A percentile compares a stretch with the other conserved stretches of the same genome.
Evolutionary conservation across 2,888 invertebrate species (phyloP).

Genomic region (Amiota minor): DNA sequence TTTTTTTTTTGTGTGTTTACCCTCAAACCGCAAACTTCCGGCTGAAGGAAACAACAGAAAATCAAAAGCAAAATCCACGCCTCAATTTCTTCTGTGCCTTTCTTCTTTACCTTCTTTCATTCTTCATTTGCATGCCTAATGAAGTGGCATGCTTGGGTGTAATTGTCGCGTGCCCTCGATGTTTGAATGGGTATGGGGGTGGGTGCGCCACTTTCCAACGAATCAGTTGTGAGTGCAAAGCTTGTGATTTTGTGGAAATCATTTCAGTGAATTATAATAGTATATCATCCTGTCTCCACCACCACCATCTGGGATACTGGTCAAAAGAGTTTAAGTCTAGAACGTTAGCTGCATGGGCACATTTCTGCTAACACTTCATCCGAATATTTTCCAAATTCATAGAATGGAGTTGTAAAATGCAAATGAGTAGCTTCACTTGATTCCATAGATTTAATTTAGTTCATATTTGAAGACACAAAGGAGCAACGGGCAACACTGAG

Average conservation of each 20-base stretch:
- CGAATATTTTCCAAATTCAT: no score
- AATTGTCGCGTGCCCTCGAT: slow-evolving; percentile 9
- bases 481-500: slow-evolving; percentile 62
- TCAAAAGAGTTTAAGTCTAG: not conserved
- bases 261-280: slow-evolving; percentile 13
- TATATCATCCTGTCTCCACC: not conserved
- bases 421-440: slow-evolving; percentile 51
- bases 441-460: slow-evolving; percentile 37
- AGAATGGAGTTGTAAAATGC: slow-evolving; percentile 65
- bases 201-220: not conserved
- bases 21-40: not conserved
- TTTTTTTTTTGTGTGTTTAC: not conserved
- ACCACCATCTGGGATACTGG: not conserved
- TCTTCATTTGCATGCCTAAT: slow-evolving; percentile 29
- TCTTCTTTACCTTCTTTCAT: not conserved
- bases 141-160: slow-evolving; percentile 17
- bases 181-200: not conserved
- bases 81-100: no score
- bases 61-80: no score
- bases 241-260: not conserved
- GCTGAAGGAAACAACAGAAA: no score
- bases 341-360: slow-evolving; percentile 45
- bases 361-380: slow-evolving; percentile 42
- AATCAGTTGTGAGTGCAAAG: no score
- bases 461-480: slow-evolving; percentile 68